Evolutionary conservation across 2,113 vertebrate genomes (phyloP).

Genomic region (Limanda limanda): DNA sequence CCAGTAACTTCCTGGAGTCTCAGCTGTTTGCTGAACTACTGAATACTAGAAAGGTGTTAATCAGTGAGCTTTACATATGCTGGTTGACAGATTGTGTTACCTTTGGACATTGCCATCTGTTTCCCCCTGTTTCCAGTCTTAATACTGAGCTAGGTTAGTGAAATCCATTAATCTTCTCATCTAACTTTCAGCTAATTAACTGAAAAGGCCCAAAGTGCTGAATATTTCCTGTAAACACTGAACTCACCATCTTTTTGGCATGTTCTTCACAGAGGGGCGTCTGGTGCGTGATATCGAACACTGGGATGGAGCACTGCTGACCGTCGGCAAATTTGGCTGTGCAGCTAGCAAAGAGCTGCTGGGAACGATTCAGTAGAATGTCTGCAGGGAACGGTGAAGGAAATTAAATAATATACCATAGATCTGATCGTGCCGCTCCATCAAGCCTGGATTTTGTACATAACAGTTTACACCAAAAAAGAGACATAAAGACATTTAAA

Average conservation of each 20-base stretch:
- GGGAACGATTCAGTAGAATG: conserved; percentile 96
- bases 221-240: background rate
- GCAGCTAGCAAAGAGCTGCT: conserved; percentile 99
- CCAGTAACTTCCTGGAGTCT: background rate
- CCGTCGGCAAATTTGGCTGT: conserved; percentile 99
- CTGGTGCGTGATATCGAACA: conserved; percentile 99
- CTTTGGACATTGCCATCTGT: background rate
- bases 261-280: conserved; percentile 99
- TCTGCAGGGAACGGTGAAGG: conserved; percentile 88
- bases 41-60: background rate
- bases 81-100: background rate
- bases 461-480: background rate
- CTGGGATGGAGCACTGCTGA: conserved; percentile 97
- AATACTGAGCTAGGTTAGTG: too few relatives aligned
- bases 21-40: background rate
- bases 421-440: background rate
- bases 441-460: background rate
- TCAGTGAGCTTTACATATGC: background rate
- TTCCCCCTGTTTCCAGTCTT: background rate
- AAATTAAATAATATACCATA: conserved; percentile 38
- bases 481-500: background rate
- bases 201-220: background rate
- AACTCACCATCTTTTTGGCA: conserved; percentile 99
- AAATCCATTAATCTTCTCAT: too few relatives aligned
- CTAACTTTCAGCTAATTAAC: too few relatives aligned